Evolutionary conservation across 2,113 vertebrate species (phyloP).

Genomic region (Sapajus apella): DNA sequence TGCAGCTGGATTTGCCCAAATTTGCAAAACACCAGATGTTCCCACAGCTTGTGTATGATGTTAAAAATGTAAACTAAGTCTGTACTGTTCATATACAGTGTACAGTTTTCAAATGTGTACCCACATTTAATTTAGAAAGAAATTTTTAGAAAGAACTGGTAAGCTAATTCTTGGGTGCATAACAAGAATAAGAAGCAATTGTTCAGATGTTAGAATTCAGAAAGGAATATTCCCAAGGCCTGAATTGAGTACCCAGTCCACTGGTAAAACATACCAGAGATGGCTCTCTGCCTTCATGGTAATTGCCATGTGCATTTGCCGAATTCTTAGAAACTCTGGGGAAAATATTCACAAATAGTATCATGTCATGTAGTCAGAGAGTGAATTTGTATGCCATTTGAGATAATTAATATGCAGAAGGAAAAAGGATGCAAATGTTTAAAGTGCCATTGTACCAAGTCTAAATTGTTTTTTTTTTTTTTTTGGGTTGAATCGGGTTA

Average conservation of each 20-base stretch:
- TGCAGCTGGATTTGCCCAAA: slow-evolving; percentile 31
- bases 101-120: background rate
- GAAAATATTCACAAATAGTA: background rate
- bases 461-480: background rate
- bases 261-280: background rate
- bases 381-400: background rate
- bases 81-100: background rate
- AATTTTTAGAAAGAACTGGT: background rate
- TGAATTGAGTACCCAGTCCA: background rate
- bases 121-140: slow-evolving; percentile 25
- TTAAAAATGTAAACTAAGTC: slow-evolving; percentile 41
- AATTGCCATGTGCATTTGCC: background rate
- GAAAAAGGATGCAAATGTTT: background rate
- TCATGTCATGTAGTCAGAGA: background rate
- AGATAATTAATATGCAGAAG: background rate
- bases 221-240: background rate
- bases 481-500: background rate
- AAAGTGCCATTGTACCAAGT: background rate
- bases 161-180: background rate
- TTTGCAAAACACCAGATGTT: slow-evolving; percentile 66
- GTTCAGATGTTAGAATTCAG: background rate
- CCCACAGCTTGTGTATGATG: slow-evolving; percentile 53
- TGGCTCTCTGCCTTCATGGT: background rate
- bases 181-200: background rate
- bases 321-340: background rate